Base-by-base conservation (phyloP, 2,113 vertebrate species). In the Pygoscelis antarcticus region DNA sequence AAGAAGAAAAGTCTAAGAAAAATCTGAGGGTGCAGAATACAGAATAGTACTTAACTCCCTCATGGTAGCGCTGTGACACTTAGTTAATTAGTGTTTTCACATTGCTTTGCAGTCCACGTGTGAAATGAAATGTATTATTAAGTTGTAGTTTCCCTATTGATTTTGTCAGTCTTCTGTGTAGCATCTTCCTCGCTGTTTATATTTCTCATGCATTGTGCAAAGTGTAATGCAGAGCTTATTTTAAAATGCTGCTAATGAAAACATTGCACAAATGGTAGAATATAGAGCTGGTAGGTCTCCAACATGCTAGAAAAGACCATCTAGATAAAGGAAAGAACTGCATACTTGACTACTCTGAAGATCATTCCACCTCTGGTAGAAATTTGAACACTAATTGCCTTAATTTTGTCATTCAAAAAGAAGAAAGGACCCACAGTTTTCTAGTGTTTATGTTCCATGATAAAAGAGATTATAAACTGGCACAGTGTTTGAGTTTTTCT, bases 181-280 rank as follows among this genome's bases (percentile, higher is more conserved):
- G n/a, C 76, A 21, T 26, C n/a, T 58, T 71, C n/a, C 47, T 76
- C 1, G 0, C 68, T 4, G 1, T 47, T 91, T 54, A 0, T 60
- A 34, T 72, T 86, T 80, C 32, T 87, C 44, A 11, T 20, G 18
- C 9, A 0, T 46, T 27, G 34, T 60, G 42, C 26, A 38, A 38
- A 68, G n/a, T 4, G 16, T 22, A 77, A 42, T 30, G 36, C 44
- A 54, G 72, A 68, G 40, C 38, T 93, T 71, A 16, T 61, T 93
- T 90, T 21, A n/a, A 91, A 84, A 57, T 42, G 18, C 20, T 83
- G 20, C 58, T 83, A 4, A 23, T 60, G 46, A 54, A 86, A 83
- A 52, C 27, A 9, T 9, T 15, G 42, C 32, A 55, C 29, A 86
- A 54, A 86, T 42, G 27, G 16, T 32, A 55, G 57, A 38, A 62